Evolutionary conservation across 1,140 invertebrate genomes (phyloP).

Genomic region (Orchestia grillus): DNA sequence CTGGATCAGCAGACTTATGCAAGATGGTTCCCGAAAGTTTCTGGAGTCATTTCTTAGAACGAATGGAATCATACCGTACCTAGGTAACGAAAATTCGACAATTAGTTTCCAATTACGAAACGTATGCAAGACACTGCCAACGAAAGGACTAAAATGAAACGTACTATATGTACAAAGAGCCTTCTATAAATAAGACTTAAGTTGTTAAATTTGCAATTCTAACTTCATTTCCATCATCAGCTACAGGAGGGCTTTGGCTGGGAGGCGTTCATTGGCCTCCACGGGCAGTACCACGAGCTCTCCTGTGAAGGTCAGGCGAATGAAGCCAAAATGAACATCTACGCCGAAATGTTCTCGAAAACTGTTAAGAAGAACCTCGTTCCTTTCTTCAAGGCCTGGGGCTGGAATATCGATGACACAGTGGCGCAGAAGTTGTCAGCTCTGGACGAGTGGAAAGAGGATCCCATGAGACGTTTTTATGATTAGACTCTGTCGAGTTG

Average conservation of each 20-base stretch:
- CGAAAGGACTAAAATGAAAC: no score
- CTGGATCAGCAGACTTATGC: no score
- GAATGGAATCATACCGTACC: no score
- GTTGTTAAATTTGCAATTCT: no score
- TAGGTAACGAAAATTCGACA: no score
- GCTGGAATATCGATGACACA: neutral
- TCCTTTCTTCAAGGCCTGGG: constrained; percentile 13
- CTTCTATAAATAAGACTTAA: no score
- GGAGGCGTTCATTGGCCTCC: neutral
- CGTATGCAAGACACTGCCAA: no score
- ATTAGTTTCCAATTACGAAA: no score
- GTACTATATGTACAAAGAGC: no score
- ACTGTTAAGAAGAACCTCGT: neutral
- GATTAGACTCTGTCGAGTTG: neutral
- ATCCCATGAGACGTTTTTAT: constrained; percentile 11
- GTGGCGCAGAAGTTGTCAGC: neutral
- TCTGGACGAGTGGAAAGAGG: neutral
- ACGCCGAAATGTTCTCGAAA: constrained; percentile 4
- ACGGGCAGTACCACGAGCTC: neutral
- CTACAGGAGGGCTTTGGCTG: constrained; percentile 27
- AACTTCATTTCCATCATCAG: neutral
- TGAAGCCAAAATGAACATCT: constrained; percentile 1
- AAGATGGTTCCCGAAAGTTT: no score
- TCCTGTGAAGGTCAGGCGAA: neutral
- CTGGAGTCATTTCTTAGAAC: no score